Conservation (phyloP, 1,140 invertebrate species). For the Zaprionus africanus region DNA sequence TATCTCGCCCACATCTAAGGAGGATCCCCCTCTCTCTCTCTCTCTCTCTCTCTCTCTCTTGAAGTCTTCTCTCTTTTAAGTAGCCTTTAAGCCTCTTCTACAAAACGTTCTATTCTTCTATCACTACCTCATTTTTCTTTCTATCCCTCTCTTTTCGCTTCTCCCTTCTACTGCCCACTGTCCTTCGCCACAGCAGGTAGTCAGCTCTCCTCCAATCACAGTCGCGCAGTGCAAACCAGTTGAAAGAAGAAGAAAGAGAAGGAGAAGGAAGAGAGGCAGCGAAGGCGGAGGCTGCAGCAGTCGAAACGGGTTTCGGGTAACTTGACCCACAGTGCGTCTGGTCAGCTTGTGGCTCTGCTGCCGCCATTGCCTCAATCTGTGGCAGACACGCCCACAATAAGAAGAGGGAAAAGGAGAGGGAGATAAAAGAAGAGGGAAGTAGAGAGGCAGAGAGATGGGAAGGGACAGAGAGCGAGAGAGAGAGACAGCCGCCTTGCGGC, state of each 20-base stretch:
- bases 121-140: too few relatives aligned
- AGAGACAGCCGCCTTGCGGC: background rate
- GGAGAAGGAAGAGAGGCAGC: background rate
- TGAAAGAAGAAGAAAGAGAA: background rate
- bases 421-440: background rate
- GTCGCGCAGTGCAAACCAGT: constrained; percentile 46
- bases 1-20: too few relatives aligned
- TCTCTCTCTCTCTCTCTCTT: too few relatives aligned
- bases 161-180: background rate
- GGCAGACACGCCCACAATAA: constrained; percentile 48
- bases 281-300: constrained; percentile 5
- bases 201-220: constrained; percentile 66
- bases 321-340: constrained; percentile 61
- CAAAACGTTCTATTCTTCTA: too few relatives aligned
- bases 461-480: background rate
- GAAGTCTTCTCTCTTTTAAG: too few relatives aligned
- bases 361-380: constrained; percentile 62
- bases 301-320: constrained; percentile 19
- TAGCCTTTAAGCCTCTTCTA: too few relatives aligned
- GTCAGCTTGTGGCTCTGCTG: constrained; percentile 46
- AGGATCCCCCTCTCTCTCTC: too few relatives aligned
- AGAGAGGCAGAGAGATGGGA: too few relatives aligned
- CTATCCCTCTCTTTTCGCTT: background rate
- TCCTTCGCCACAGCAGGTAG: constrained; percentile 54
- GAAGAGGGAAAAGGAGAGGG: background rate